Evolutionary conservation across 2,113 vertebrate genomes (phyloP).

Genomic region (Platichthys stellatus): DNA sequence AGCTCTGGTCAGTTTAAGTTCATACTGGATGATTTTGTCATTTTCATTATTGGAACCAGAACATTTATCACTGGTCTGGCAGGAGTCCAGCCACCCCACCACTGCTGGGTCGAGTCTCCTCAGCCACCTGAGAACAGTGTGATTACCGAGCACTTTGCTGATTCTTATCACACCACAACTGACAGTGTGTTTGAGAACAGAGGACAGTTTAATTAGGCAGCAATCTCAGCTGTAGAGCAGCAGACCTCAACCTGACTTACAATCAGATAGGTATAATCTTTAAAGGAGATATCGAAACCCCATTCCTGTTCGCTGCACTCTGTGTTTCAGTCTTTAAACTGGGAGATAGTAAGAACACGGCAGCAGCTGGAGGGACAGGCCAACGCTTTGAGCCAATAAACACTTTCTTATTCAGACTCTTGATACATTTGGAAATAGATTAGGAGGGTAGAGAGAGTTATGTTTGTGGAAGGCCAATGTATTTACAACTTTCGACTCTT

Average conservation of each 20-base stretch:
- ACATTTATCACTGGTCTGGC: constrained; percentile 28
- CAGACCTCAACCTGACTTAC: constrained; percentile 21
- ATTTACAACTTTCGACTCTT: neutral
- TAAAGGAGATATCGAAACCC: neutral
- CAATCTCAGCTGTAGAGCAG: constrained; percentile 39
- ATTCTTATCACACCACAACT: constrained; percentile 43
- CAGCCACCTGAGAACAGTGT: constrained; percentile 5
- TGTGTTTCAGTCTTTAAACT: constrained; percentile 4
- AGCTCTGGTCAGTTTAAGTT: neutral
- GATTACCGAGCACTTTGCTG: constrained; percentile 31
- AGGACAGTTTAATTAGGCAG: constrained; percentile 60
- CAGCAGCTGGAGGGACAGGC: constrained; percentile 4
- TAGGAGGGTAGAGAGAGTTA: neutral
- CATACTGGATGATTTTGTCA: neutral
- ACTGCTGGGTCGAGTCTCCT: constrained; percentile 19
- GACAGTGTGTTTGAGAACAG: constrained; percentile 33
- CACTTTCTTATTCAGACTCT: neutral
- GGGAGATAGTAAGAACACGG: neutral
- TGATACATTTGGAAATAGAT: neutral
- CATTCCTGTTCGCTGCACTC: neutral
- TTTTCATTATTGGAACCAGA: neutral
- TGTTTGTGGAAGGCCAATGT: neutral
- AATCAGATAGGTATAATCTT: constrained; percentile 27
- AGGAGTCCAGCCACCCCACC: constrained; percentile 1
- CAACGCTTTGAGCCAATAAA: neutral